Evolutionary conservation across 2,797 vertebrate genomes (phyloP), one percentile per base, ranked within the genome.

Genomic region (Amblyopsis hoosieri): DNA sequence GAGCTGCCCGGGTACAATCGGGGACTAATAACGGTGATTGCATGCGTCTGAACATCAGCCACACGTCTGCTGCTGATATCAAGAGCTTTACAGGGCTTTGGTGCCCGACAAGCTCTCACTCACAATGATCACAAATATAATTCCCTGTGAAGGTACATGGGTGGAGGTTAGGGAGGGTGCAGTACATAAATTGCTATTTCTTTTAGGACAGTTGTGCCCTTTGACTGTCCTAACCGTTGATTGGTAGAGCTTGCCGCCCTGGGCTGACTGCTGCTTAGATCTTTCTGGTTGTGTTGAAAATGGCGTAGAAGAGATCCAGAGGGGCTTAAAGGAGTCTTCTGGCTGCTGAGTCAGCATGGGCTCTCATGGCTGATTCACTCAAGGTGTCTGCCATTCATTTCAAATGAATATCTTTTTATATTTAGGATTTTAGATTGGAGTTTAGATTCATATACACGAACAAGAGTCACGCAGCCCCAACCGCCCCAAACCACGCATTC

Each of bases 11-110:
- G 17, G 60, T 13, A 10, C 70, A 66, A 71, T 68, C 62, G 67
- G 57, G 51, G 65, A 74, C 66, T 74, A 76, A 74, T 80, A 77
- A 64, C 67, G 55, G 55, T 76, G 79, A 85, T 89, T 81, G 85
- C 78, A 80, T 67, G 69, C 60, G 45, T 70, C 72, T 45, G 67
- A 74, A 65, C 57, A 62, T n/a, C 54, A 66, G 70, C 29, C 37
- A 33, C 13, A 70, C n/a, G 12, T 48, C 62, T 51, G 7, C 64
- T 69, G 80, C 64, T 76, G 70, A 42, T 51, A 69, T 78, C 70
- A 62, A 48, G 62, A 55, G 69, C 42, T 78, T 81, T 75, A 55
- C 12, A 1, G 45, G 60, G 60, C 71, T 56, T 69, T 64, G 60
- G 3, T 14, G 9, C 47, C 57, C 9, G 57, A 37, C 14, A 45